Conservation (phyloP, 64 coral and sea anemone species). For the Stichodactyla mertensii region DNA sequence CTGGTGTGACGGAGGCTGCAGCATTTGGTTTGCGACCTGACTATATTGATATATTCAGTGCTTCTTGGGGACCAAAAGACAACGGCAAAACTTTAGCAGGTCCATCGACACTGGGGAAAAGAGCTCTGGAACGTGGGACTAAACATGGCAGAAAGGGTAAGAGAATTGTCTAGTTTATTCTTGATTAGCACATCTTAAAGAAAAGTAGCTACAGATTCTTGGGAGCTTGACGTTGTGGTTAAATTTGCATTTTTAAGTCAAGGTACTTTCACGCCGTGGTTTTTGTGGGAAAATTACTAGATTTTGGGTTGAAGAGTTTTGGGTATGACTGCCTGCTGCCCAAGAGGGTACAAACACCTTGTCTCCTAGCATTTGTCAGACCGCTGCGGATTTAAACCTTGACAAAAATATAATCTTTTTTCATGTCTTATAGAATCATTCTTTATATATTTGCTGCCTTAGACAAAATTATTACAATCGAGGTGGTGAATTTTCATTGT, state of each 20-base stretch:
- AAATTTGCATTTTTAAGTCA: not conserved
- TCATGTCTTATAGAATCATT: no score
- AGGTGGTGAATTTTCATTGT: not conserved
- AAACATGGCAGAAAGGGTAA: slow-evolving; percentile 68
- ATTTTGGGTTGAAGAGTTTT: not conserved
- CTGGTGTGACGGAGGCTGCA: slow-evolving; percentile 50
- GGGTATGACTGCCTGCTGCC: not conserved
- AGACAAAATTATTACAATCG: not conserved
- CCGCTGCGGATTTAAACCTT: not conserved
- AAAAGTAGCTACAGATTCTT: not conserved
- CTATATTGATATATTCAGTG: slow-evolving; percentile 86
- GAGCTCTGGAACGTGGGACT: slow-evolving; percentile 53
- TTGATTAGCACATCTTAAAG: not conserved
- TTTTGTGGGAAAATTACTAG: not conserved
- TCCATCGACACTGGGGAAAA: slow-evolving; percentile 50
- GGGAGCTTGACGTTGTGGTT: not conserved
- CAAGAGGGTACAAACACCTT: not conserved
- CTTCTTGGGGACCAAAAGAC: slow-evolving; percentile 92
- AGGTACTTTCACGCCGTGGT: not conserved
- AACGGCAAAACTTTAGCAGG: slow-evolving; percentile 72
- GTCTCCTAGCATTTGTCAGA: not conserved
- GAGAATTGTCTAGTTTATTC: not conserved
- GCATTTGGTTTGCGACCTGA: slow-evolving; percentile 64
- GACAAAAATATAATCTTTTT: no score
- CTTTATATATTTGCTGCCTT: no score